Evolutionary conservation across 2,888 invertebrate genomes (phyloP).

Genomic region (Zygothrica quintamaculata): DNA sequence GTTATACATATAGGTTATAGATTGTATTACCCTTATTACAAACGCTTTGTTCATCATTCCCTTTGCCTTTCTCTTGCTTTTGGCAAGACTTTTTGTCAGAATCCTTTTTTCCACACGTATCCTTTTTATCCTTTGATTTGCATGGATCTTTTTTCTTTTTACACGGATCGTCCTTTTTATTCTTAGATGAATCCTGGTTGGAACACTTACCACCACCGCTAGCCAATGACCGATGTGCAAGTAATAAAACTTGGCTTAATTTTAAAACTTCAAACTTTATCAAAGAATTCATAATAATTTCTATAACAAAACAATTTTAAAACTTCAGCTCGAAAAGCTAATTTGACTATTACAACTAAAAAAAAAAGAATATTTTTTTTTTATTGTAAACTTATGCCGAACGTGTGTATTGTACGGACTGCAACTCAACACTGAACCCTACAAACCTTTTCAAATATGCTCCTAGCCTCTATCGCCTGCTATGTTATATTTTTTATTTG

Average conservation of each 20-base stretch:
- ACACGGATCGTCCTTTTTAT: conserved; percentile 8
- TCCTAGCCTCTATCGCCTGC: too few relatives aligned
- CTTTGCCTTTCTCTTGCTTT: neutral
- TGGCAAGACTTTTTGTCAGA: neutral
- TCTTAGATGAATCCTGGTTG: neutral
- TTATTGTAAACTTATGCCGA: too few relatives aligned
- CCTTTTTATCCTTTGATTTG: conserved; percentile 1
- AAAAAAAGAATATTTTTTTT: too few relatives aligned
- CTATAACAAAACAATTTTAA: neutral
- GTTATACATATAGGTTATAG: neutral
- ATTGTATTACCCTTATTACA: neutral
- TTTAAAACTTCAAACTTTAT: conserved; percentile 10
- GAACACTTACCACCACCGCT: conserved; percentile 2
- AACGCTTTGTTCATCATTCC: neutral
- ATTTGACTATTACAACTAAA: too few relatives aligned
- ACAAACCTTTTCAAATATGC: too few relatives aligned
- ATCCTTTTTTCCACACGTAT: conserved; percentile 4
- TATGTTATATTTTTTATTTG: too few relatives aligned
- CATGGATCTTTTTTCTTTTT: neutral
- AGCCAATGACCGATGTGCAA: conserved; percentile 4
- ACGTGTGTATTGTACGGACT: too few relatives aligned
- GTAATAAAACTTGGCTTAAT: conserved; percentile 6
- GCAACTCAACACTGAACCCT: too few relatives aligned
- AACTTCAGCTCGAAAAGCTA: too few relatives aligned
- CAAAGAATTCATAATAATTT: conserved; percentile 29